Conservation (phyloP, 2,113 vertebrate species). For the Crotalus horridus region DNA sequence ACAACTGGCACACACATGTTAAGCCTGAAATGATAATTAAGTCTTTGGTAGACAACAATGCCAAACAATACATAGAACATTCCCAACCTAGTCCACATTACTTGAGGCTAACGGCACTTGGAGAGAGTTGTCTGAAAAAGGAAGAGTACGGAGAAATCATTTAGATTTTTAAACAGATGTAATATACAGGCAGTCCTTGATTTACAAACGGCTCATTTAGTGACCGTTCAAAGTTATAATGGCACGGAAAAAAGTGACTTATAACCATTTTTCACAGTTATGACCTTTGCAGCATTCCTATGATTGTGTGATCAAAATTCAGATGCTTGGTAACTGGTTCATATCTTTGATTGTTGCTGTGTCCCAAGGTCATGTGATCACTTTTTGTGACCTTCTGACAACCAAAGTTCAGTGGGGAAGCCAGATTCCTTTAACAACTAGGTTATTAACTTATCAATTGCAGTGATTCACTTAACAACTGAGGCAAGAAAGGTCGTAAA, state of each 20-base stretch:
- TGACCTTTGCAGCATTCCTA: not conserved
- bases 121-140: fast-evolving
- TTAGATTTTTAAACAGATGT: not conserved
- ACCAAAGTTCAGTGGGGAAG: not conserved
- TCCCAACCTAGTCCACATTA: fast-evolving
- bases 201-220: not conserved
- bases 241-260: not conserved
- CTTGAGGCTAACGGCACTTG: fast-evolving
- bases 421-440: not conserved
- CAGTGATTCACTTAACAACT: too few species aligned
- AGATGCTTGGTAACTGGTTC: not conserved
- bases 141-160: not conserved
- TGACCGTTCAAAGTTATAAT: not conserved
- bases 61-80: fast-evolving
- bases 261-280: not conserved
- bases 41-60: fast-evolving
- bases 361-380: not conserved
- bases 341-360: not conserved
- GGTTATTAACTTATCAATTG: too few species aligned
- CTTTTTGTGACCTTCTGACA: not conserved
- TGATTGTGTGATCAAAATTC: not conserved
- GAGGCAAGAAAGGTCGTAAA: too few species aligned
- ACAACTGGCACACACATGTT: constrained; percentile 90
- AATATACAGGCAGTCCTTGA: not conserved
- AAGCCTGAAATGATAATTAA: constrained; percentile 73